A percentile compares a stretch with the other conserved stretches of the same genome.
Evolutionary conservation across 2,888 invertebrate species (phyloP).

Genomic region (Drosophila pseudotalamancana): DNA sequence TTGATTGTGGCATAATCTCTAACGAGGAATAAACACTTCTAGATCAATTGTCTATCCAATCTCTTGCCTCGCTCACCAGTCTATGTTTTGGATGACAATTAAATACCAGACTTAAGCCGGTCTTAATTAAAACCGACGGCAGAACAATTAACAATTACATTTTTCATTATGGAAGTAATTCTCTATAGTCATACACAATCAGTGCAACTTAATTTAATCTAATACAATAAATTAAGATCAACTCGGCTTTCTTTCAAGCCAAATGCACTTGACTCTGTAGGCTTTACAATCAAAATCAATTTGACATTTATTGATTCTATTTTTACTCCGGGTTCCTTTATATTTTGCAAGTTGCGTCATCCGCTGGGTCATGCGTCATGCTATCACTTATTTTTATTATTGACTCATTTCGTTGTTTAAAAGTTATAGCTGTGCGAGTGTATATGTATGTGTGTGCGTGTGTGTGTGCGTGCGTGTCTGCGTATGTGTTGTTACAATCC

Average conservation of each 20-base stretch:
- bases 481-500: slow-evolving; percentile 40
- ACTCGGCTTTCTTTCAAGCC: not conserved
- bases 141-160: too few species aligned
- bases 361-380: slow-evolving; percentile 32
- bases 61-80: too few species aligned
- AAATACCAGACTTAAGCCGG: too few species aligned
- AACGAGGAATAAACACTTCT: slow-evolving; percentile 2
- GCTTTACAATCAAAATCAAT: slow-evolving; percentile 15
- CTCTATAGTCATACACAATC: too few species aligned
- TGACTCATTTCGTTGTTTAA: slow-evolving; percentile 55
- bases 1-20: not conserved
- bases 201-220: too few species aligned
- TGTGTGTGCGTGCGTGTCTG: slow-evolving; percentile 35
- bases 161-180: too few species aligned
- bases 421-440: too few species aligned
- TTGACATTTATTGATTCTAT: slow-evolving; percentile 5
- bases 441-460: slow-evolving; percentile 1
- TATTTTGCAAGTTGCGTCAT: slow-evolving; percentile 59
- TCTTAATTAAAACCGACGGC: too few species aligned
- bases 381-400: slow-evolving; percentile 29
- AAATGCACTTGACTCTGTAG: not conserved
- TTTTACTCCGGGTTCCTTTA: not conserved
- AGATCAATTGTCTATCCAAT: slow-evolving; percentile 21
- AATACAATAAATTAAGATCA: too few species aligned
- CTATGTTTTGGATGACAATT: too few species aligned